Base-by-base conservation (phyloP, 2,888 invertebrate genomes). In the Blastobasis adustella region DNA sequence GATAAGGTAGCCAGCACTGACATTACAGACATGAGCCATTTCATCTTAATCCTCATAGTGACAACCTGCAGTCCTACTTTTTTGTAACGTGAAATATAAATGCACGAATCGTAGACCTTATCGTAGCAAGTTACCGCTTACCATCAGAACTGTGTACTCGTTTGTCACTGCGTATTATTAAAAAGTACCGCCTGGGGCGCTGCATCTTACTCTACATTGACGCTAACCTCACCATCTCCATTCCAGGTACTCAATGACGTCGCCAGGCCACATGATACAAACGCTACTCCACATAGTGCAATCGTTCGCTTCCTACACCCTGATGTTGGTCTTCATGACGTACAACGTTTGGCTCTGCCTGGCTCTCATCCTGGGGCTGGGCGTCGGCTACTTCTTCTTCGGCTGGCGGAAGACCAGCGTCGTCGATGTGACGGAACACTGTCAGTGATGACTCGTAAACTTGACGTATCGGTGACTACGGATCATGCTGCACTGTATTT, bases 301-400 rank as follows among this genome's bases (percentile, higher is more conserved):
- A 82, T 94, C 98, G 61, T 92, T 95, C 8, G 85, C 97, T 51
- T 96, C 97, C 52, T 98, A 98, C 86, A 91, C 97, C 67, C 92
- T 98, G 40, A 98, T 98, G 98, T 83, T 98, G 83, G 95, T 98
- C 65, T 98, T 98, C 87, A 98, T 98, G 98, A 98, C 98, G 0
- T 98, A 97, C 91, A 98, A 98, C 79, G 93, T 95, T 43, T 98
- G 96, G 95, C 91, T 98, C 51, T 97, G 97, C 76, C 64, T 97
- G 45, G 96, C 96, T 2, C 94, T 98, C 6, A 93, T 97, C 1
- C 73, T 95, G 1, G 98, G 98, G 1, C 94, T 97, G n/a, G 96
- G 94, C 0, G 89, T 94, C 23, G 98, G 98, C 5, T 98, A 98
- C 85, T 98, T 98, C 86, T 89, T 96, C 58, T 98, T 98, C 77